Conservation (phyloP, 2,113 vertebrate genomes). For the Malurus melanocephalus region DNA sequence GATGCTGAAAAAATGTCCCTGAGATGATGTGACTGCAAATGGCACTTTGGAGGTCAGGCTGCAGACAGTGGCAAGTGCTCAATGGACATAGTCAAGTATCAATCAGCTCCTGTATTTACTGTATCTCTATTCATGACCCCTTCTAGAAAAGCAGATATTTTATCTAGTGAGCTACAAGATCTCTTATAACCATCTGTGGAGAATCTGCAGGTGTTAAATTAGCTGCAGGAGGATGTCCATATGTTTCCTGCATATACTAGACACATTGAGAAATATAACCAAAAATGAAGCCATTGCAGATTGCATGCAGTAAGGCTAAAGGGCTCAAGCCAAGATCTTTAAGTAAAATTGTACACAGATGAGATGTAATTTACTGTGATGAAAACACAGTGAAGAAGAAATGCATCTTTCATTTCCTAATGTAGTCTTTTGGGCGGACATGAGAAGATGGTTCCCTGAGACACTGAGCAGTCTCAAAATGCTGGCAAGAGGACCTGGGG, state of each 20-base stretch:
- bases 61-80: background rate
- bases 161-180: background rate
- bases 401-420: background rate
- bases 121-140: background rate
- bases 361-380: background rate
- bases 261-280: background rate
- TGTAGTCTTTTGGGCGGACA: background rate
- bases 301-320: background rate
- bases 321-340: background rate
- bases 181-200: constrained; percentile 38
- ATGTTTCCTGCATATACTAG: constrained; percentile 18
- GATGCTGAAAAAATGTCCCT: background rate
- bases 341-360: background rate
- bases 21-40: background rate
- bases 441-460: background rate
- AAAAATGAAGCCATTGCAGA: background rate
- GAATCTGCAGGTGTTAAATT: constrained; percentile 58
- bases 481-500: background rate
- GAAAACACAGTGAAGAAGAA: background rate
- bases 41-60: background rate
- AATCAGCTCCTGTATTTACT: background rate
- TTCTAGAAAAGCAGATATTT: constrained; percentile 9
- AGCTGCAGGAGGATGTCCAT: constrained; percentile 38
- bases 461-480: background rate
- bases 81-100: background rate